These are phyloP conservation scores for Trichonephila inaurata DNA, from an alignment of 1,140 invertebrate species.

Conservation along the genomic window DNA sequence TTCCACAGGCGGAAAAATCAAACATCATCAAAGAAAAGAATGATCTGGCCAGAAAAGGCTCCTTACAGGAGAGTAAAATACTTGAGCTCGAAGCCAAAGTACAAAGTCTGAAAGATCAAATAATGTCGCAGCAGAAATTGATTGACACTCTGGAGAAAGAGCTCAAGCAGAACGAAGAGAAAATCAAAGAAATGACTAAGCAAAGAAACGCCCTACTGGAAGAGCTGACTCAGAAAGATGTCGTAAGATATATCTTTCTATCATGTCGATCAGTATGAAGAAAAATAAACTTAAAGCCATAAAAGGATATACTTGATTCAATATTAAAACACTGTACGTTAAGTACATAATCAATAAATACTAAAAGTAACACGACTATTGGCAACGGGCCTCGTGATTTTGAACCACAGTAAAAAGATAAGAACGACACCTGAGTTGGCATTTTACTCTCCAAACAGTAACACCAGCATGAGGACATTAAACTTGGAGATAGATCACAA, in stretches of 20 bases:
- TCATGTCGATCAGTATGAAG: too few relatives aligned
- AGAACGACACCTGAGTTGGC: too few relatives aligned
- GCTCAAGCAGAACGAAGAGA: neutral
- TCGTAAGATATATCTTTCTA: neutral
- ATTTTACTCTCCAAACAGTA: too few relatives aligned
- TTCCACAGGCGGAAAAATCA: neutral
- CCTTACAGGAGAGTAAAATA: neutral
- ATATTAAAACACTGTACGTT: too few relatives aligned
- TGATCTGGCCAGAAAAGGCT: neutral
- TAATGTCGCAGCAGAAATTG: neutral
- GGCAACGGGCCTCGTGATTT: too few relatives aligned
- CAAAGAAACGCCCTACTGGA: neutral
- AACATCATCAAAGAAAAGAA: neutral
- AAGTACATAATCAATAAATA: too few relatives aligned
- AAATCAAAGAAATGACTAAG: conserved; percentile 40
- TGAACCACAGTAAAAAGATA: too few relatives aligned
- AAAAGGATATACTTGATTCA: too few relatives aligned
- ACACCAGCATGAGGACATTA: too few relatives aligned
- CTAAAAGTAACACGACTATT: too few relatives aligned
- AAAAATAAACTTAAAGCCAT: too few relatives aligned
- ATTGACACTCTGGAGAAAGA: conserved; percentile 29
- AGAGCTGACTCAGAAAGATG: neutral
- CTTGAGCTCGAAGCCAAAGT: neutral
- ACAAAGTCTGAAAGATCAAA: neutral
- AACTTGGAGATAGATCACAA: too few relatives aligned